Percentiles rank a stretch among this genome's conserved stretches.
These are phyloP conservation scores for Anguilla anguilla DNA, from an alignment of 2,797 vertebrate species.

Conservation along the genomic window DNA sequence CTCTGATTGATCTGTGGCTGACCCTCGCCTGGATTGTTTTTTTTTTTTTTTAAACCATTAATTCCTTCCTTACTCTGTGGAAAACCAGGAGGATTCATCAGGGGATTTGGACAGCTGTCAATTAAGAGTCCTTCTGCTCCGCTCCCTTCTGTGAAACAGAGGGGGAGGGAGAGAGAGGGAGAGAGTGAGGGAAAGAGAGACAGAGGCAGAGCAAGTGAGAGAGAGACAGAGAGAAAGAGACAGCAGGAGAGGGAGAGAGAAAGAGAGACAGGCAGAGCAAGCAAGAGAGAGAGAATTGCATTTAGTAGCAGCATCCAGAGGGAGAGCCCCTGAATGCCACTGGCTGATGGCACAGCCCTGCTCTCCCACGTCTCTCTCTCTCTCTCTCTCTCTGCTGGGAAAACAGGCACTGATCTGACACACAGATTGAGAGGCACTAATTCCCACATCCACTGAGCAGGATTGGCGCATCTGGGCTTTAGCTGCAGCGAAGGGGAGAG, in stretches of 20 bases:
- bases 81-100: conserved; percentile 37
- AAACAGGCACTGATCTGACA: neutral
- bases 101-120: conserved; percentile 73
- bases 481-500: neutral
- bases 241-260: neutral
- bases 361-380: neutral
- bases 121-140: conserved; percentile 64
- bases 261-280: too few species aligned
- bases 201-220: neutral
- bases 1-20: neutral
- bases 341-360: neutral
- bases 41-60: neutral
- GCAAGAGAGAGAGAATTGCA: neutral
- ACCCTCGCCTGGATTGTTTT: neutral
- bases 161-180: neutral
- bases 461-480: neutral
- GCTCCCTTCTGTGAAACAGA: neutral
- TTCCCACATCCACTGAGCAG: neutral
- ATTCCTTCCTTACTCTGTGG: neutral
- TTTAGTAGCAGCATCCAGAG: neutral
- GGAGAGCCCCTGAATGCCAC: neutral
- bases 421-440: neutral
- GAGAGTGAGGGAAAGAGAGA: neutral
- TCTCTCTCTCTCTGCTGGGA: neutral
- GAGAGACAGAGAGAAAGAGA: neutral